Evolutionary conservation across 2,888 invertebrate species (phyloP).

Genomic region (Minunthozetes semirufus): DNA sequence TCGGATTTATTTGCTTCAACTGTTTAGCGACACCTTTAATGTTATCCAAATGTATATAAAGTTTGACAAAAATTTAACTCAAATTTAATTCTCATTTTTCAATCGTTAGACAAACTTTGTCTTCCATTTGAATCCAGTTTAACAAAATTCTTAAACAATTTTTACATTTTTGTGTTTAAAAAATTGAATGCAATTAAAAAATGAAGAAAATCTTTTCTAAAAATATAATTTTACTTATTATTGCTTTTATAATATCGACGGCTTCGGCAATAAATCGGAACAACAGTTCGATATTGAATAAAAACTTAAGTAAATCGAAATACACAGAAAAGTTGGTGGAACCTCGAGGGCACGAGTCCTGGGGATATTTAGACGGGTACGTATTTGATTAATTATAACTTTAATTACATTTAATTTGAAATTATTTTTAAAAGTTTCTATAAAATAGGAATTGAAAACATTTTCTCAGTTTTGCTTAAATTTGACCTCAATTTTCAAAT

Average conservation of each 20-base stretch:
- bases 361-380: conserved; percentile 19
- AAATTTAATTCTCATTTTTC: not conserved
- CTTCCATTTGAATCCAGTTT: not conserved
- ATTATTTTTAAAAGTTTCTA: not conserved
- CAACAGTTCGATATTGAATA: not conserved
- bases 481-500: not conserved
- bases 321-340: not conserved
- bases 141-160: not conserved
- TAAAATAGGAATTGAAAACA: not conserved
- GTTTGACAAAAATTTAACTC: not conserved
- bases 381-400: not conserved
- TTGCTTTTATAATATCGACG: not conserved
- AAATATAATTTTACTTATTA: not conserved
- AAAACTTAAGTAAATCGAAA: not conserved
- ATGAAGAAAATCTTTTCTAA: not conserved
- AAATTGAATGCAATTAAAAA: not conserved
- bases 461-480: not conserved
- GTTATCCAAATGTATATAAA: not conserved
- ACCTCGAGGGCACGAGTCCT: conserved; percentile 1
- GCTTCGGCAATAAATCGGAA: not conserved
- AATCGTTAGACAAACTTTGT: not conserved
- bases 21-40: conserved; percentile 19
- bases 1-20: conserved; percentile 8
- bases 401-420: not conserved
- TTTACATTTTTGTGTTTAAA: not conserved